Conservation (phyloP, 2,888 invertebrate species). For the Lasioglossum marginatum region DNA sequence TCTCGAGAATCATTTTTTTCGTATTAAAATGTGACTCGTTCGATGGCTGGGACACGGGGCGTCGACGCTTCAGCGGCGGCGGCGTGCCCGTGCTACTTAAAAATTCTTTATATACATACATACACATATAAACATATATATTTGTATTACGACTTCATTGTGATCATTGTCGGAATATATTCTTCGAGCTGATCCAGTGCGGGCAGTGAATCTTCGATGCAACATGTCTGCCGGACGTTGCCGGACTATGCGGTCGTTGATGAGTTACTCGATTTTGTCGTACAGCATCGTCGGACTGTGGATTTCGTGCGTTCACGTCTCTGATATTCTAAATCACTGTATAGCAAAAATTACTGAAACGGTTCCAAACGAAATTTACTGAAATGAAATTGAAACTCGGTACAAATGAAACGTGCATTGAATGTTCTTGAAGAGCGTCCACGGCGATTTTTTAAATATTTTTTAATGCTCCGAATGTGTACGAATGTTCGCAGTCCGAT, state of each 20-base stretch:
- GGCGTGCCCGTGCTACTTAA: conserved; percentile 40
- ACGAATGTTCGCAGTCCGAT: neutral
- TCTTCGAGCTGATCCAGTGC: conserved; percentile 50
- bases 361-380: neutral
- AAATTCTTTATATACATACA: conserved; percentile 34
- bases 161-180: conserved; percentile 40
- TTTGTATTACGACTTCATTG: conserved; percentile 50
- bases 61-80: neutral
- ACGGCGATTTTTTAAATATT: neutral
- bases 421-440: neutral
- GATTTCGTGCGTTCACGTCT: neutral
- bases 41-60: conserved; percentile 26
- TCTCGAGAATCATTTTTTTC: conserved; percentile 56
- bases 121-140: conserved; percentile 32
- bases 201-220: conserved; percentile 55
- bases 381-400: neutral
- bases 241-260: conserved; percentile 27
- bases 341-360: neutral
- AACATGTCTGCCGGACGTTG: conserved; percentile 29
- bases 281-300: neutral
- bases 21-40: conserved; percentile 41
- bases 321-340: neutral
- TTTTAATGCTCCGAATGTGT: neutral
- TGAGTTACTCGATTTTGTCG: conserved; percentile 22
- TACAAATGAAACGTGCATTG: neutral